Evolutionary conservation across 2,797 vertebrate genomes (phyloP), one percentile per base, ranked within the genome.

Genomic region (Florisuga fusca): DNA sequence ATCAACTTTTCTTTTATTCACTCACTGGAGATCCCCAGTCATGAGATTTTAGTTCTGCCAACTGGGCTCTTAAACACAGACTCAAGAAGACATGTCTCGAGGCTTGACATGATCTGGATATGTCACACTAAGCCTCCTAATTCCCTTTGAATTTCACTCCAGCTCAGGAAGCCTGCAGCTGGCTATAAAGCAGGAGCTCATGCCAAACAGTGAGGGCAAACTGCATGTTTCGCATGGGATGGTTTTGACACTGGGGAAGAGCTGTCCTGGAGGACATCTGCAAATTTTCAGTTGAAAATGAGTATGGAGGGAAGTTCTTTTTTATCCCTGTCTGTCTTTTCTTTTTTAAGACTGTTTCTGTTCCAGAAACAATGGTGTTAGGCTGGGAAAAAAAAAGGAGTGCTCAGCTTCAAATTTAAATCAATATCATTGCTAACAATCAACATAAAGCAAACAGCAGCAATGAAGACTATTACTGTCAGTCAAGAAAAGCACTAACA

Each of bases 91-190:
- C 22, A 62, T 0, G 0, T 67, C 91, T 91, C 1, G 0, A 87
- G 69, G 79, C 58, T 38, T 86, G 78, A 84, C 61, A 67, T 34
- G 77, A 92, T 96, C 84, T 87, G 73, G 62, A 81, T 91, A 82
- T 93, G 82, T 75, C 91, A 88, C 91, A 88, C 46, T 36, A 11
- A 75, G 58, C 31, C 76, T 81, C 62, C 21, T 48, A 91, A 80
- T 67, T 83, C 61, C 41, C 48, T 89, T 1, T 68, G 58, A 91
- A 87, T 77, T 89, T 80, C 75, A 72, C 41, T 74, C 26, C 51
- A 78, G n/a, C 33, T 71, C 66, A 68, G 54, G 79, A 74, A 92
- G 82, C 29, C 73, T 74, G 51, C 68, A 66, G 54, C 61, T 69
- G 55, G 34, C 69, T 80, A 20, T 12, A 76, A 76, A 21, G 20